Percentiles rank a stretch among this genome's conserved stretches.
Evolutionary conservation across 2,113 vertebrate genomes (phyloP).

Genomic region (Elephas maximus): DNA sequence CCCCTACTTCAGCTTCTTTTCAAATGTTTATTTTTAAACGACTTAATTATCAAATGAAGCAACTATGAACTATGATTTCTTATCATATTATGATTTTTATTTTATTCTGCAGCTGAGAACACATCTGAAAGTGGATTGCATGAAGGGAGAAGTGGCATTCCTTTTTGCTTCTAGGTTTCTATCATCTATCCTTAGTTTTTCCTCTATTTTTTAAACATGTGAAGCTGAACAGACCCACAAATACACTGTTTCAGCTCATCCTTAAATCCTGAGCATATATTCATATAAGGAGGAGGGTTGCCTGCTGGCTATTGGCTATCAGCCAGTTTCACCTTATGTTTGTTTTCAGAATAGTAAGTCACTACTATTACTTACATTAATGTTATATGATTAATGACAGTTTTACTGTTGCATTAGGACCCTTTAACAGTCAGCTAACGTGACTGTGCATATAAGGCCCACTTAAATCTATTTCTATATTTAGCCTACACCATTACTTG

Average conservation of each 20-base stretch:
- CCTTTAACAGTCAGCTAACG: not conserved
- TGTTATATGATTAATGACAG: not conserved
- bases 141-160: not conserved
- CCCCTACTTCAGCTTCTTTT: slow-evolving; percentile 44
- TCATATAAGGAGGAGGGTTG: not conserved
- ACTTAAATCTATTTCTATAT: not conserved
- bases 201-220: slow-evolving; percentile 37
- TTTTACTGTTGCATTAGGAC: slow-evolving; percentile 3
- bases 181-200: slow-evolving; percentile 33
- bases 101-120: slow-evolving; percentile 14
- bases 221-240: not conserved
- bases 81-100: slow-evolving; percentile 30
- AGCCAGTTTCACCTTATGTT: slow-evolving; percentile 40
- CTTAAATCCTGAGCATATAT: slow-evolving; percentile 2
- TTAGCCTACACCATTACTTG: not conserved
- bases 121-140: slow-evolving; percentile 3
- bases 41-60: slow-evolving; percentile 68
- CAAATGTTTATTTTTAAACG: slow-evolving; percentile 67
- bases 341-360: slow-evolving; percentile 36
- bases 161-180: slow-evolving; percentile 14
- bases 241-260: not conserved
- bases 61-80: slow-evolving; percentile 16
- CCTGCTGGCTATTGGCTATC: not conserved
- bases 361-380: slow-evolving; percentile 30
- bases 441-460: not conserved